Conservation (phyloP, 2,113 vertebrate species). For the Tyto alba region DNA sequence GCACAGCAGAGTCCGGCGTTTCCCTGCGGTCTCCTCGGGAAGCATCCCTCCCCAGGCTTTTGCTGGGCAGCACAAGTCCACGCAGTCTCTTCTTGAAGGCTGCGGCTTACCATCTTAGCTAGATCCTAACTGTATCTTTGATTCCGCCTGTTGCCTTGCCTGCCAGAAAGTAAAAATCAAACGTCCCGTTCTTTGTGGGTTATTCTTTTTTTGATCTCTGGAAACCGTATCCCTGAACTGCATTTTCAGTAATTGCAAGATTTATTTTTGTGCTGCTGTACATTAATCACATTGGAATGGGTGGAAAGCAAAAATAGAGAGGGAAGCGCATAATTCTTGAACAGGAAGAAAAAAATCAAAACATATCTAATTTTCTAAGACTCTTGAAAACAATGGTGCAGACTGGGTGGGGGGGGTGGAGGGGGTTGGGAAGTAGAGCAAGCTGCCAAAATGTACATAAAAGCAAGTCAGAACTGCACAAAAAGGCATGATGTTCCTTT, state of each 20-base stretch:
- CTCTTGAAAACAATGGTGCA: background rate
- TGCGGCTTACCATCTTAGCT: background rate
- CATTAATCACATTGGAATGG: background rate
- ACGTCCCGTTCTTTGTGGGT: background rate
- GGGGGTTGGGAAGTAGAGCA: no score
- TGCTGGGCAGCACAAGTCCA: background rate
- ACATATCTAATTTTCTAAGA: background rate
- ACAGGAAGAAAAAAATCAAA: conserved; percentile 1
- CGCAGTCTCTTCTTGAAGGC: background rate
- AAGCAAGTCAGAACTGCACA: background rate
- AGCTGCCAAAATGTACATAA: background rate
- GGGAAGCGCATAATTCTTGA: background rate
- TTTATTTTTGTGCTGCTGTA: background rate
- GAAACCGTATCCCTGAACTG: background rate
- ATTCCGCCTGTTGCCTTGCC: background rate
- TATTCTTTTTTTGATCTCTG: background rate
- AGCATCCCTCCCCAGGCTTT: background rate
- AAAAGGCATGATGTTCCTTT: background rate
- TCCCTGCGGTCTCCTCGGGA: background rate
- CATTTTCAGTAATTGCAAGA: background rate
- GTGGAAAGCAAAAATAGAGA: background rate
- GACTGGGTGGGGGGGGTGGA: no score
- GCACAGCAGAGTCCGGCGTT: background rate
- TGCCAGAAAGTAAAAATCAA: background rate
- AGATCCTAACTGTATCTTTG: background rate